Percentiles rank a stretch among this genome's conserved stretches.
These are phyloP conservation scores for Pantherophis vulpinus DNA, from an alignment of 2,797 vertebrate species.

Conservation along the genomic window DNA sequence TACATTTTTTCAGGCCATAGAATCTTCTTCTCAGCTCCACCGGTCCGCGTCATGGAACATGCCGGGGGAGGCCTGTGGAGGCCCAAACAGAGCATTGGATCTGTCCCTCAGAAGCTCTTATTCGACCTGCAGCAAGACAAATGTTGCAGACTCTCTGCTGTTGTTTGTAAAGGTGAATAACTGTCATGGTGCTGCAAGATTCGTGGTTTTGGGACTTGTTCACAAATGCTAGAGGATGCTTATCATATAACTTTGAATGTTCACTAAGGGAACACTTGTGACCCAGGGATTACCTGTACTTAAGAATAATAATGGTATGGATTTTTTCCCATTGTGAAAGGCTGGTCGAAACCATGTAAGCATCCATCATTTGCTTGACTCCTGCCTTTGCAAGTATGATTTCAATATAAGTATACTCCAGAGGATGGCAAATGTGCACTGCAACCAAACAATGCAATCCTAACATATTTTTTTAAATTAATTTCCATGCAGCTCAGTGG, in stretches of 20 bases:
- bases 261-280: no score
- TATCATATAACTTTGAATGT: no score
- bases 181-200: no score
- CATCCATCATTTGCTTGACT: not conserved
- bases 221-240: no score
- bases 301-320: not conserved
- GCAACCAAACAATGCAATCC: not conserved
- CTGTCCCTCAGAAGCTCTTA: no score
- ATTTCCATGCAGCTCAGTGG: not conserved
- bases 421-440: not conserved
- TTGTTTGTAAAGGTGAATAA: no score
- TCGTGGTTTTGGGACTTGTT: no score
- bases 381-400: not conserved
- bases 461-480: not conserved
- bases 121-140: no score
- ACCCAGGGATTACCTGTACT: not conserved
- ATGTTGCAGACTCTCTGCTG: no score
- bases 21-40: not conserved
- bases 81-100: no score
- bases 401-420: not conserved
- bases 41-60: no score
- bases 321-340: not conserved
- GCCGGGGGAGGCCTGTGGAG: no score
- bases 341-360: not conserved
- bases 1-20: not conserved